Base-by-base conservation (phyloP, 2,888 invertebrate genomes). In the Steinernema hermaphroditum region DNA sequence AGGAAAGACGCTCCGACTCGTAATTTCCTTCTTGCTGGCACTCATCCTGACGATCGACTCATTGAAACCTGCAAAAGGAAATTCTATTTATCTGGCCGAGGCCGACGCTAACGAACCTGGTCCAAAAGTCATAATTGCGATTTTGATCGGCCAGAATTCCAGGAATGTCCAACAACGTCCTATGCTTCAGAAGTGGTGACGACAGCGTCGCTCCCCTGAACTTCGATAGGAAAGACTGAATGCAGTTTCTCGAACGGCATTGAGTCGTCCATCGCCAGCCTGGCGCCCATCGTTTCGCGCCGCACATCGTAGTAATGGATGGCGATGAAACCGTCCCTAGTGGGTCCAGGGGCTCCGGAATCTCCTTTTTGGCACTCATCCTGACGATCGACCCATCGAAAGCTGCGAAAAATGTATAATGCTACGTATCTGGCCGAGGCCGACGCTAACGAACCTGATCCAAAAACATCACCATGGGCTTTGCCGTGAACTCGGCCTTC, bases 341-440 rank as follows among this genome's bases (percentile, higher is more conserved):
- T 83, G 9, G 83, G 83, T 72, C 85, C 83, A 4, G 83, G 16
- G 78, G 73, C 34, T 82, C 83, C 1, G 83, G 80, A 70, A 77
- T 79, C 19, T 83, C 78, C 43, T 76, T 70, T 32, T 41, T 68
- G 27, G 71, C 12, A 14, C 72, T 49, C 57, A 80, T 78, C 46
- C 78, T 75, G 62, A 86, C 86, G 70, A 87, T 82, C 12, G 86
- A 84, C 86, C 86, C 19, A 86, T 85, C 1, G 86, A 86, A 73
- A 87, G 87, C 70, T 86, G 84, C 24, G 19, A 49, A 19, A 12
- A 54, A 22, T 12, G 41, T 69, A 9, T 46, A 27, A 22, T 27
- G 12, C 6, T 6, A n/a, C 6, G 50, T 57, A 19, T 1, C 41
- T 19, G 19, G 69, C 19, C 43, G 44, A 72, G 0, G 0, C 24